A percentile compares a stretch with the other conserved stretches of the same genome.
Evolutionary conservation across 2,888 invertebrate genomes (phyloP).

Genomic region (Omphaloscelis lunosa): DNA sequence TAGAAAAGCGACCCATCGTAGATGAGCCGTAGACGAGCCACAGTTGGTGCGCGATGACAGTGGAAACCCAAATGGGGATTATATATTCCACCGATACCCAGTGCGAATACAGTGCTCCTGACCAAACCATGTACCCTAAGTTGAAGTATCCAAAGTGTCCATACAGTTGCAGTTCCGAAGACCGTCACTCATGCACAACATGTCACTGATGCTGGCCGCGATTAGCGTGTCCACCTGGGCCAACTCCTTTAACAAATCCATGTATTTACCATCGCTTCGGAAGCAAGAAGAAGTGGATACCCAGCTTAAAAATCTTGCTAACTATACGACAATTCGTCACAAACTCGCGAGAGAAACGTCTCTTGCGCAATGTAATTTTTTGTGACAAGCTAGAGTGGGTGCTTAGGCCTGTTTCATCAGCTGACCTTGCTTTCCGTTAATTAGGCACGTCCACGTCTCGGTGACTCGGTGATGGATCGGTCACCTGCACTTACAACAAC

Average conservation of each 20-base stretch:
- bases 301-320: slow-evolving; percentile 18
- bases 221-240: neutral
- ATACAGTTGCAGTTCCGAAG: neutral
- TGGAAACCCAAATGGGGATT: neutral
- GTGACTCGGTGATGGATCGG: slow-evolving; percentile 88
- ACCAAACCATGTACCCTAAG: neutral
- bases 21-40: neutral
- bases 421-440: slow-evolving; percentile 89
- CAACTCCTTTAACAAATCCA: neutral
- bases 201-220: neutral
- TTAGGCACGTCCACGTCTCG: slow-evolving; percentile 86
- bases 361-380: slow-evolving; percentile 78
- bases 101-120: neutral
- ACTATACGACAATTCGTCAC: slow-evolving; percentile 46
- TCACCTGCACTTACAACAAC: slow-evolving; percentile 80
- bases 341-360: slow-evolving; percentile 49
- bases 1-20: neutral
- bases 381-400: slow-evolving; percentile 81
- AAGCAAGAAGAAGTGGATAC: neutral
- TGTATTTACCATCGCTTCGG: neutral
- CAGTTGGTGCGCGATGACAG: neutral
- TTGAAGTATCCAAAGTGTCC: no score
- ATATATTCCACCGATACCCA: neutral
- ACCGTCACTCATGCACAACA: neutral
- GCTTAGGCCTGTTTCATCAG: slow-evolving; percentile 83